These are phyloP conservation scores for Cetoscarus ocellatus DNA, from an alignment of 2,797 vertebrate species.

Conservation along the genomic window DNA sequence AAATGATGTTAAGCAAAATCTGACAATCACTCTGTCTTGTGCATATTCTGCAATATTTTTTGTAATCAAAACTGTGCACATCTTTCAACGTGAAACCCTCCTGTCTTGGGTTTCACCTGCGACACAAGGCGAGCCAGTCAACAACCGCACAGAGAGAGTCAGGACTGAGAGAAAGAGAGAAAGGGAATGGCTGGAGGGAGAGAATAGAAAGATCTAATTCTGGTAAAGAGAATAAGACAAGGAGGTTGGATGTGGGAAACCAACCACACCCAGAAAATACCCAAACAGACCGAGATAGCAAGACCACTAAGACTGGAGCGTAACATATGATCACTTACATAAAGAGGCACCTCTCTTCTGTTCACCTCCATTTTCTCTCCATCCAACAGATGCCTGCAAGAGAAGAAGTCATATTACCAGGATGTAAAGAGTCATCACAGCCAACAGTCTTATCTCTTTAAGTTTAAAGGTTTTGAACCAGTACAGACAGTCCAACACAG, in stretches of 20 bases:
- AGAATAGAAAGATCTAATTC: slow-evolving; percentile 19
- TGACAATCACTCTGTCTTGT: too few relatives aligned
- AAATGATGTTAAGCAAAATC: too few relatives aligned
- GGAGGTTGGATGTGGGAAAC: slow-evolving; percentile 14
- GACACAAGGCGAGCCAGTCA: slow-evolving; percentile 52
- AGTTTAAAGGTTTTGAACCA: too few relatives aligned
- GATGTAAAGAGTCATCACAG: not conserved
- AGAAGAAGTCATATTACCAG: slow-evolving; percentile 41
- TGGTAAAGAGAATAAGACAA: slow-evolving; percentile 15
- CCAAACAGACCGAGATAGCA: not conserved
- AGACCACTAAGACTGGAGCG: slow-evolving; percentile 1
- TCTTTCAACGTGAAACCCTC: too few relatives aligned
- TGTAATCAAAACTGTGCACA: too few relatives aligned
- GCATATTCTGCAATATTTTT: too few relatives aligned
- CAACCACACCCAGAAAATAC: slow-evolving; percentile 6
- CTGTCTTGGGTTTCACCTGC: slow-evolving; percentile 69
- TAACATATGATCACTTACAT: slow-evolving; percentile 80
- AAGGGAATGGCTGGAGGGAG: not conserved
- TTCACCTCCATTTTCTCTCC: slow-evolving; percentile 89
- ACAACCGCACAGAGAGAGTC: slow-evolving; percentile 15
- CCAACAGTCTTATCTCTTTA: too few relatives aligned
- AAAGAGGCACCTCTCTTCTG: slow-evolving; percentile 89
- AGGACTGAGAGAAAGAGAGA: slow-evolving; percentile 4
- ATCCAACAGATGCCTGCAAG: slow-evolving; percentile 79
- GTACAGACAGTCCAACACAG: too few relatives aligned